These are phyloP conservation scores for Polyploca ridens DNA, from an alignment of 2,888 invertebrate species.

Conservation along the genomic window DNA sequence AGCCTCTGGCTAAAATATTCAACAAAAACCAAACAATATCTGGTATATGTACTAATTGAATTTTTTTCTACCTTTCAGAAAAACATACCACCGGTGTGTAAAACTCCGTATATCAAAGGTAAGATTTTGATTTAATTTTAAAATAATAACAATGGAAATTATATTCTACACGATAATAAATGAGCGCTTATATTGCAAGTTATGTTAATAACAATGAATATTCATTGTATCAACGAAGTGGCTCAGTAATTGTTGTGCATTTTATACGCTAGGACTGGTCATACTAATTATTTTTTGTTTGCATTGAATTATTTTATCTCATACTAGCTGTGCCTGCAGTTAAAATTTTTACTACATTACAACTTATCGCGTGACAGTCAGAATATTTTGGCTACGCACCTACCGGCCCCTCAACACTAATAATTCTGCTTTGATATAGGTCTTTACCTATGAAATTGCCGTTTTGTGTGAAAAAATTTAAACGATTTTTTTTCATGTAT, in stretches of 20 bases:
- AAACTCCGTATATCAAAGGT: neutral
- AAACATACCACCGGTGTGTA: neutral
- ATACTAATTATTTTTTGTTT: neutral
- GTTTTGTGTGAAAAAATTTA: no score
- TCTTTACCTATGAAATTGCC: no score
- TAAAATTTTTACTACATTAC: no score
- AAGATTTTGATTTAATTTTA: neutral
- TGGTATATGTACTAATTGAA: neutral
- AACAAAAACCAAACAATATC: neutral
- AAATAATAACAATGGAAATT: neutral
- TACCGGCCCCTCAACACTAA: no score
- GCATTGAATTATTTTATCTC: neutral
- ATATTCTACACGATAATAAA: neutral
- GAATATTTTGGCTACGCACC: no score
- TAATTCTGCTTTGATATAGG: no score
- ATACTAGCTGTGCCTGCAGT: neutral
- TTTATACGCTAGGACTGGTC: neutral
- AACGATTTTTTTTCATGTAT: no score
- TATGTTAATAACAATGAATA: neutral
- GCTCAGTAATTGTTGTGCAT: neutral
- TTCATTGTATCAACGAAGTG: neutral
- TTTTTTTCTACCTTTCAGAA: conserved; percentile 2
- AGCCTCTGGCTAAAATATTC: neutral
- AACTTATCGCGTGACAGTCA: no score
- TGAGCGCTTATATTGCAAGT: neutral